Percentiles rank a stretch among this genome's conserved stretches.
Conservation (phyloP, 2,113 vertebrate species). For the Poecile atricapillus region DNA sequence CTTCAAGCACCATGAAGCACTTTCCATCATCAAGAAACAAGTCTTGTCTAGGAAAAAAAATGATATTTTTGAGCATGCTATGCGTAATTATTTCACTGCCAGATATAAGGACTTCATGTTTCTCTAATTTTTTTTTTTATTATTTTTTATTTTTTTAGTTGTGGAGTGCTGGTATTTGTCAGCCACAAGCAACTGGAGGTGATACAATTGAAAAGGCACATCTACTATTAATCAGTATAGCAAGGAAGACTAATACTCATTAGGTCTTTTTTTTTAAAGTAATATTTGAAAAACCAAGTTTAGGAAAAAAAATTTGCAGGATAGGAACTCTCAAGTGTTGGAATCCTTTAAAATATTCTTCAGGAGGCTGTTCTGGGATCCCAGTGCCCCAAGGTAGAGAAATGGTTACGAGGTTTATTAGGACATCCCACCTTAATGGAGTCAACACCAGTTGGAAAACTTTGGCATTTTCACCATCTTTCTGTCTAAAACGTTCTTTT, state of each 20-base stretch:
- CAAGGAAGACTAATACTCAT: not conserved
- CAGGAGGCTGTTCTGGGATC: not conserved
- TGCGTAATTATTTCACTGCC: not conserved
- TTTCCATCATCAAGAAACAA: not conserved
- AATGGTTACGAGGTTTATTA: not conserved
- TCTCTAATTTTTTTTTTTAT: not conserved
- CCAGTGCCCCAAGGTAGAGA: not conserved
- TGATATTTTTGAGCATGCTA: not conserved
- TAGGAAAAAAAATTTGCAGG: not conserved
- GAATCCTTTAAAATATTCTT: not conserved
- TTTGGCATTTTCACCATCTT: not conserved
- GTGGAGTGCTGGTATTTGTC: not conserved
- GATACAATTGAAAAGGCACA: not conserved
- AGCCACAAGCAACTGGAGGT: not conserved
- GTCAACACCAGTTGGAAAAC: not conserved
- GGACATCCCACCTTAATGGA: not conserved
- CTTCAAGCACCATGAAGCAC: not conserved
- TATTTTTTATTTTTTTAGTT: too few relatives aligned
- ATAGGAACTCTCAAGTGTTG: not conserved
- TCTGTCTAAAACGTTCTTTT: not conserved
- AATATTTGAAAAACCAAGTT: not conserved
- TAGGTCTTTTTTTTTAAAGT: not conserved
- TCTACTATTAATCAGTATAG: not conserved
- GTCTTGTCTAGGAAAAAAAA: not conserved
- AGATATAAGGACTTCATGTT: not conserved